phyloP scores from a whole-genome alignment of 2,797 vertebrate genomes.

The Diceros bicornis region DNA sequence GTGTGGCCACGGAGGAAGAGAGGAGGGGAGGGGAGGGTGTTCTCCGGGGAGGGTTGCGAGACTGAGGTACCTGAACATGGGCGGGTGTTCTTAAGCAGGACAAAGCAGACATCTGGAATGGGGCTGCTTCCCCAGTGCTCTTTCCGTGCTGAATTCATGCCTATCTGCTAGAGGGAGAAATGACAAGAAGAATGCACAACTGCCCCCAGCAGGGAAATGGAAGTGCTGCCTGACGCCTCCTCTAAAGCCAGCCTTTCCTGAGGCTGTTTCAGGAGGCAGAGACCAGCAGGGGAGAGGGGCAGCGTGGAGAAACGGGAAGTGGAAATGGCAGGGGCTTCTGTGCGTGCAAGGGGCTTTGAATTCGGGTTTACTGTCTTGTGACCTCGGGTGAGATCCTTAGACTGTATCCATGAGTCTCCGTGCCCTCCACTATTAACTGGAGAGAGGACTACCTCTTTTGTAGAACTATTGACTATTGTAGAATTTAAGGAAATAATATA shows the following conservation, averaged over 20 bases:
- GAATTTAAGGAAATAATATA: background rate
- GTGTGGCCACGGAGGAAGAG: background rate
- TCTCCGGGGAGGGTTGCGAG: no score
- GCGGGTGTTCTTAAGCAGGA: background rate
- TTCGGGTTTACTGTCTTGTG: background rate
- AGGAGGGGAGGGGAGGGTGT: background rate
- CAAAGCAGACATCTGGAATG: background rate
- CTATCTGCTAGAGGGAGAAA: conserved; percentile 11
- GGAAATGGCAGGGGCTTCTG: background rate
- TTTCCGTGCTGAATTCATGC: background rate
- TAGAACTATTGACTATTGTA: background rate
- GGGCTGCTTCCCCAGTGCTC: background rate
- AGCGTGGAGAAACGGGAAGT: background rate
- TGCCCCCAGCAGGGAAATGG: background rate
- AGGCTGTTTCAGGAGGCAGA: background rate
- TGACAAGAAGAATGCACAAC: background rate
- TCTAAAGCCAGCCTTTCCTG: background rate
- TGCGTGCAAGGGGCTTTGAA: background rate
- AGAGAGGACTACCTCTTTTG: background rate
- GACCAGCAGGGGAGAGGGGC: background rate
- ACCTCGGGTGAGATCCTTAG: background rate
- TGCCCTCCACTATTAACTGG: background rate
- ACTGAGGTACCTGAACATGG: background rate
- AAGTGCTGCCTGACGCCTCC: background rate
- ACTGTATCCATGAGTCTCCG: background rate